Base-by-base conservation (phyloP, 2,888 invertebrate species). In the Lamellibrachia columna region DNA sequence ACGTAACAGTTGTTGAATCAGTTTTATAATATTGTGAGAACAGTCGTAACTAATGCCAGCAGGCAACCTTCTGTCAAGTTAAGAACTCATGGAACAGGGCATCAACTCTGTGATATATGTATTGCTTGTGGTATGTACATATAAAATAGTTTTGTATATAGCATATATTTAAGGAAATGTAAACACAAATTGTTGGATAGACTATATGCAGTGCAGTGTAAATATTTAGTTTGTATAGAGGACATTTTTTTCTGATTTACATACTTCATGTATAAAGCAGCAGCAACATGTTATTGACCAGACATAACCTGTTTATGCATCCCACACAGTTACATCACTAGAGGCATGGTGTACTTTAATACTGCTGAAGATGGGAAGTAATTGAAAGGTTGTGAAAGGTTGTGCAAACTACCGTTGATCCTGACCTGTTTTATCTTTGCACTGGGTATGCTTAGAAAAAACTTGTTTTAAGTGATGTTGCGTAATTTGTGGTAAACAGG, bases 301-400 rank as follows among this genome's bases (percentile, higher is more conserved):
- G 6, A 22, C 3, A 4, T 4, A n/a, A 60, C 11, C 22, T 22
- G 75, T 75, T 75, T 75, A 75, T 75, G 75, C 22, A 6, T 22
- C 75, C 22, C 6, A n/a, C 75, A 75, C 75, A 15, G 22, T 75
- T 75, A 75, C 22, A 22, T 75, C 15, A 75, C 75, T 75, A 22
- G 15, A 75, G 75, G 15, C 22, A 6, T 75, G 22, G 6, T 2
- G 75, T 75, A 75, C 75, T 75, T 75, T n/a, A 75, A 15, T 22
- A 22, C 75, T 40, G 40, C 40, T 3, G 75, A 75, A 75, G 75
- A 75, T 22, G 75, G 75, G 22, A 75, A 15, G n/a, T 75, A 75
- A 75, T 75, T 75, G 75, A 75, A 75, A 75, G 75, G 15, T 75
- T 75, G 75, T 75, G 75, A 75, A 75, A 75, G 75, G 15, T 75